Base-by-base conservation (phyloP, 2,797 vertebrate species). In the Helostoma temminkii region DNA sequence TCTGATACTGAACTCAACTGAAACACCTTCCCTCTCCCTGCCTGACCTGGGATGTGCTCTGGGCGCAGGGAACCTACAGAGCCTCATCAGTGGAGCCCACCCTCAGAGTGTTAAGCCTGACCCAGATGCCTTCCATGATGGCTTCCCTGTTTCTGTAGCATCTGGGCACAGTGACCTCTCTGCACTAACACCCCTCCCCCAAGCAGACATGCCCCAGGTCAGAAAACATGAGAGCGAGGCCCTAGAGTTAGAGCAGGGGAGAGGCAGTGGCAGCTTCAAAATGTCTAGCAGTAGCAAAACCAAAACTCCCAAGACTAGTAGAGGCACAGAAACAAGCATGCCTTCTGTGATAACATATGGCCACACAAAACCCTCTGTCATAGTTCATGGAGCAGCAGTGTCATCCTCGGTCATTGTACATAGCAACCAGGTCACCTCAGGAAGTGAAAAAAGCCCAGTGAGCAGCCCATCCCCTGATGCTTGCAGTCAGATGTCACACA, bases 281-380 rank as follows among this genome's bases (percentile, higher is more conserved):
- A 70, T 82, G 34, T 88, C 89, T 9, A 78, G 71, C 71, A 87
- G 88, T 79, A 83, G 79, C 62, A 93, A 91, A 88, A 85, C 82
- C 86, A 94, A 93, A 92, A 85, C 78, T 28, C 66, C 76, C 41
- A 92, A 92, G 70, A 71, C 72, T 1, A 56, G 71, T 37, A 76
- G 86, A 80, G 76, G 73, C 71, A 53, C 83, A 57, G 93, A 93
- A 67, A 67, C 82, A 21, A 80, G 86, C 45, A 92, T 92, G 49
- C 93, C 94, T 1, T 96, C 93, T 50, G 96, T 97, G 67, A 97
- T 97, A 60, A 93, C 96, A 39, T 98, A 96, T 41, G 96, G 96
- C 21, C 95, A 94, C 16, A 90, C 95, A 0, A 93, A 96, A 70
- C 92, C 96, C 18, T 96, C 96, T 0, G 96, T 98, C 63, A 97